Base-by-base conservation (phyloP, 2,888 invertebrate genomes). In the Parthenolecanium corni region DNA sequence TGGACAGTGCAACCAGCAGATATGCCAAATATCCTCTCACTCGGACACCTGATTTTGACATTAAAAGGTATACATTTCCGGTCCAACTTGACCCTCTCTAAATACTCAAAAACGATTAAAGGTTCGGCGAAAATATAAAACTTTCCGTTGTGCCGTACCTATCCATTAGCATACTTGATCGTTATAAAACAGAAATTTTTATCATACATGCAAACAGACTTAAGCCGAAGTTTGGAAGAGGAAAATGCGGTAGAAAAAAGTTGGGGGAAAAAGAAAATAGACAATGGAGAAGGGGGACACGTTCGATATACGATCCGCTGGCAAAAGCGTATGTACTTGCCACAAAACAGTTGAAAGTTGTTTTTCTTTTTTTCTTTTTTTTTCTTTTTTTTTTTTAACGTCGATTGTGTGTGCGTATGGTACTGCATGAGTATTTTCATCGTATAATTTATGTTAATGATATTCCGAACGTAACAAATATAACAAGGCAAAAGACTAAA, bases 401-500 rank as follows among this genome's bases (percentile, higher is more conserved):
- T 46, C 47, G 21, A 49, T 21, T 44, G 46, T 44, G 20, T 20
- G 46, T 18, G 46, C 16, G 46, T 44, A 44, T 16, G 20, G 46
- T 56, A 44, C 53, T 20, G 36, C 47, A 47, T 47, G 36, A 47
- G 58, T 47, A 47, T 58, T 47, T 47, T 47, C 58, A 23, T 49
- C 25, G 46, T 58, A 58, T 58, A 58, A 58, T 58, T 58, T 58
- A 58, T 58, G 58, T 58, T 58, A 58, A 58, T 58, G 47, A 20
- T 58, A 58, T 58, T 58, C 58, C 47, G 47, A 46, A 58, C 58
- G 58, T 58, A 58, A 58, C 58, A 58, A 58, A 58, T 58, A 58
- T 58, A 58, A 58, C 58, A 58, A 58, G 47, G 58, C 58, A 36
- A 58, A 31, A 58, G 49, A 58, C 58, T 58, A 49, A 58, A 58